Percentiles rank a stretch among this genome's conserved stretches.
phyloP scores from a whole-genome alignment of 1,140 invertebrate species.

The Euura lappo region DNA sequence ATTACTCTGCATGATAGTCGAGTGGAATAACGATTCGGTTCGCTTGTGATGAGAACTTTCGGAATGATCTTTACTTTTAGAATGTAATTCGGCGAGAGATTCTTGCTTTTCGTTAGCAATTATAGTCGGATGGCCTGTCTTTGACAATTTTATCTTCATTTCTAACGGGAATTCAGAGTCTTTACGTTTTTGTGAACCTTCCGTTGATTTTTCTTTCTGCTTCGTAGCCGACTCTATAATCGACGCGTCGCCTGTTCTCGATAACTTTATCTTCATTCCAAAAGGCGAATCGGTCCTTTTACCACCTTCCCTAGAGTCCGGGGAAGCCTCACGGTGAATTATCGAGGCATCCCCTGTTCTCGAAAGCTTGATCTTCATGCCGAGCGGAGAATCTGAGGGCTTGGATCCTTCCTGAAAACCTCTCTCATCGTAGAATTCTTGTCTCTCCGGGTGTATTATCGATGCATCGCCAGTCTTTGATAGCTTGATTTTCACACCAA shows the following conservation, averaged over 20 bases:
- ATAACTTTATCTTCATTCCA: conserved; percentile 44
- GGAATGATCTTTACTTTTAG: conserved; percentile 28
- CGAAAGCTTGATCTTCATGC: conserved; percentile 54
- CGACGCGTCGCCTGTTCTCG: conserved; percentile 40
- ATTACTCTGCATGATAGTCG: conserved; percentile 29
- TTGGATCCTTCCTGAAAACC: conserved; percentile 16
- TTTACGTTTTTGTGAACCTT: conserved; percentile 30
- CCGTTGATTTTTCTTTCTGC: conserved; percentile 28
- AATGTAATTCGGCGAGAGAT: conserved; percentile 10
- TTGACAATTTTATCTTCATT: conserved; percentile 55
- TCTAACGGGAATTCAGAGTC: conserved; percentile 43
- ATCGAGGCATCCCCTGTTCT: conserved; percentile 52
- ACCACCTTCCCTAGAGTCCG: conserved; percentile 31
- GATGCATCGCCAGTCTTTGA: conserved; percentile 55
- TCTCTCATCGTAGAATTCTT: conserved; percentile 26
- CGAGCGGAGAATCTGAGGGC: conserved; percentile 46
- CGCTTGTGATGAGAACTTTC: conserved; percentile 28
- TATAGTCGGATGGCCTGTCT: conserved; percentile 52
- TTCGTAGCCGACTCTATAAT: conserved; percentile 34
- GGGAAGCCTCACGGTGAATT: conserved; percentile 28
- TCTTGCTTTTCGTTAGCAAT: conserved; percentile 43
- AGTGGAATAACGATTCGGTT: conserved; percentile 26
- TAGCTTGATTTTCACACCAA: conserved; percentile 58
- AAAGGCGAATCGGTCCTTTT: conserved; percentile 45
- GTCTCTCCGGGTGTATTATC: conserved; percentile 45